Base-by-base conservation (phyloP, 1,140 invertebrate genomes). In the Dendrolimus punctatus region DNA sequence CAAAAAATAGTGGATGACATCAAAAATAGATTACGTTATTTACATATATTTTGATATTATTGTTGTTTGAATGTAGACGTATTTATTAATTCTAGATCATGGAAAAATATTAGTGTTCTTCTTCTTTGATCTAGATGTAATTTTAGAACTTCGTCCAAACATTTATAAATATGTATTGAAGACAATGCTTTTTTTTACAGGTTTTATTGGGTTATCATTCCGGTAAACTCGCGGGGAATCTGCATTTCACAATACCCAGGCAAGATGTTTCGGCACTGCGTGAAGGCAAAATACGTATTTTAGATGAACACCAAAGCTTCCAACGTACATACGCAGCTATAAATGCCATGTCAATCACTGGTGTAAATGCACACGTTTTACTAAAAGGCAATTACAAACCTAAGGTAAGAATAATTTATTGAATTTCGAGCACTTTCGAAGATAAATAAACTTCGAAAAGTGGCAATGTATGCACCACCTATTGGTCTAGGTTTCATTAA, bases 301-400 rank as follows among this genome's bases (percentile, higher is more conserved):
- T 80, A 3, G 62, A 52, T 4, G 76, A 80, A 0, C 61, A 77
- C 49, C 9, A 54, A 6, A 41, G 36, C 1, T 73, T 73, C 40
- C 10, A 46, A 2, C 62, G 70, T 3, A 39, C 55, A 0, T 80
- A 71, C 52, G 53, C 55, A 6, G 80, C 68, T 10, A 53, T 83
- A n/a, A 79, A 80, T 47, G 54, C 57, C 10, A 44, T 73, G 0
- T 75, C 77, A 2, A 44, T 75, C 37, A 70, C 60, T 39, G 77
- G 80, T 3, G 53, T 68, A 8, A 75, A 70, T 52, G 47, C 71
- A 3, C 80, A 83, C 42, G 58, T 77, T 7, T 49, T 83, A 6
- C 44, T 83, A 6, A 43, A 69, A 23, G 73, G 73, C 38, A 57
- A 67, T 36, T 70, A 72, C 44, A 77, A 73, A 44, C 68, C 69